Evolutionary conservation across 2,888 invertebrate genomes (phyloP).

Genomic region (Pristionchus fissidentatus): DNA sequence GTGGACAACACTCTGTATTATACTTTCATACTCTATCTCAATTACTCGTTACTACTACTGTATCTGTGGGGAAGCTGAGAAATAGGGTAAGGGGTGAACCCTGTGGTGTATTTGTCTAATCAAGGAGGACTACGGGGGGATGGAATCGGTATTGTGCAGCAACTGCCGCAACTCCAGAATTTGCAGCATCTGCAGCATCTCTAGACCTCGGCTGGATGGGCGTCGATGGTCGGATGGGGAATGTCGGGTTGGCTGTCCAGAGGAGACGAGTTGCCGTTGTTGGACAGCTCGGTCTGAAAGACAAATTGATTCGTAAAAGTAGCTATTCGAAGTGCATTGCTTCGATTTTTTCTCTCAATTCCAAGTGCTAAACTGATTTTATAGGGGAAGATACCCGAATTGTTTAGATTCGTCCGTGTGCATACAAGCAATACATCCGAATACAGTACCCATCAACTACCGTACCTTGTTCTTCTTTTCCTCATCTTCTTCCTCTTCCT

Average conservation of each 20-base stretch:
- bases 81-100: background rate
- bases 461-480: conserved; percentile 5
- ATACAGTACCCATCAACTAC: too few species aligned
- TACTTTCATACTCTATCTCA: background rate
- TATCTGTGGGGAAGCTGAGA: too few species aligned
- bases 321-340: background rate
- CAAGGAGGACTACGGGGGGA: background rate
- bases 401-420: too few species aligned
- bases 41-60: conserved; percentile 32
- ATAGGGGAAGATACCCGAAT: background rate
- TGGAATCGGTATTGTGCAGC: too few species aligned
- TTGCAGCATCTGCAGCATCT: conserved; percentile 8
- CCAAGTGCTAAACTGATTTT: background rate
- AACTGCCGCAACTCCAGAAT: background rate
- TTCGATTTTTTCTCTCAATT: background rate
- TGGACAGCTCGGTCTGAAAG: background rate
- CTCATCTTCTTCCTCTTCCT: conserved; percentile 34
- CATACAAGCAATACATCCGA: too few species aligned
- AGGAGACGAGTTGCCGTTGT: conserved; percentile 36
- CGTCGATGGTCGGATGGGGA: background rate
- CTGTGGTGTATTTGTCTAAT: background rate
- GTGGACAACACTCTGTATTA: background rate
- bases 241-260: conserved; percentile 37
- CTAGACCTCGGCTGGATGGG: conserved; percentile 20
- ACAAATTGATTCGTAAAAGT: too few species aligned